Percentiles rank a stretch among this genome's conserved stretches.
Conservation (phyloP, 1,140 invertebrate species). For the Littorina saxatilis region DNA sequence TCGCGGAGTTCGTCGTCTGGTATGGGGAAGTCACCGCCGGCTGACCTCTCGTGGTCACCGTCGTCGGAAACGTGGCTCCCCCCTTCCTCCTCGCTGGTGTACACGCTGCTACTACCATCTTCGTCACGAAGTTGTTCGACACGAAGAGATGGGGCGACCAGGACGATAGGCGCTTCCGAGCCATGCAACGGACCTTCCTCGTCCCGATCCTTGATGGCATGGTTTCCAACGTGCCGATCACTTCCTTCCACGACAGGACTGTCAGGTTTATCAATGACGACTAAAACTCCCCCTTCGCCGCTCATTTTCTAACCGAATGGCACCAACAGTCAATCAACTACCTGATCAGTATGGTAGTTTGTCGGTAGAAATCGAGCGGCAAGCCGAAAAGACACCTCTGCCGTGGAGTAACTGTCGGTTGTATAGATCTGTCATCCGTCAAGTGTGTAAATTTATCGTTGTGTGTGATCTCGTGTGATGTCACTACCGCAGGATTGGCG, state of each 20-base stretch:
- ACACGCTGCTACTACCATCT: conserved; percentile 50
- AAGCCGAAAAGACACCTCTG: conserved; percentile 36
- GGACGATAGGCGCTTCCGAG: conserved; percentile 47
- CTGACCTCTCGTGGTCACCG: conserved; percentile 59
- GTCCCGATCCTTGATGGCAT: conserved; percentile 52
- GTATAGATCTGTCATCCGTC: conserved; percentile 35
- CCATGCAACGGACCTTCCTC: conserved; percentile 53
- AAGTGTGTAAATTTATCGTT: conserved; percentile 35
- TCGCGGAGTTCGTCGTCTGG: conserved; percentile 69
- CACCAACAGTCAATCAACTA: conserved; percentile 32
- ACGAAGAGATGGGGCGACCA: conserved; percentile 50
- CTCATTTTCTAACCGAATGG: conserved; percentile 42
- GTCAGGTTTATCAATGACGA: conserved; percentile 37
- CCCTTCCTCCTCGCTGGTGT: conserved; percentile 68
- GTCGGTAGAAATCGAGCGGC: conserved; percentile 37
- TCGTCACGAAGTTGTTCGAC: conserved; percentile 68
- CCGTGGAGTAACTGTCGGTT: conserved; percentile 33
- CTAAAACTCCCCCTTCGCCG: conserved; percentile 37
- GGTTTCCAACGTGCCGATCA: conserved; percentile 44
- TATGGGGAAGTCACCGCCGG: conserved; percentile 60
- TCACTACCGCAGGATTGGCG: conserved; percentile 9
- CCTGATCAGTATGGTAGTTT: conserved; percentile 35
- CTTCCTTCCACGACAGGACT: conserved; percentile 53
- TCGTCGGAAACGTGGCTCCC: conserved; percentile 55
- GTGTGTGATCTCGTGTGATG: conserved; percentile 29